A percentile compares a stretch with the other conserved stretches of the same genome.
Evolutionary conservation across 2,797 vertebrate species (phyloP).

Genomic region (Vespertilio murinus): DNA sequence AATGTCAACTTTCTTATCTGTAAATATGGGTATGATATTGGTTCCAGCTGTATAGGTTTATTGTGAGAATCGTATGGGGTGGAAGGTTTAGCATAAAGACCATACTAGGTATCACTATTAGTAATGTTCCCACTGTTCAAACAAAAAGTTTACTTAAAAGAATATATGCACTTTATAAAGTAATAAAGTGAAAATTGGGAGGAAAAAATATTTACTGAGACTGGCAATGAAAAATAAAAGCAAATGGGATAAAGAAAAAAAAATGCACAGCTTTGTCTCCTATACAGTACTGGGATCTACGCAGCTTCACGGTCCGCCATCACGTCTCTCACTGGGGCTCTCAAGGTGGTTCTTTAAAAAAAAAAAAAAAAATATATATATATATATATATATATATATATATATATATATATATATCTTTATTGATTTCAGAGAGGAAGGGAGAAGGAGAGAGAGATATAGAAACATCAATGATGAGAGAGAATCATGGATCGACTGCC

Average conservation of each 20-base stretch:
- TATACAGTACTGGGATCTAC: neutral
- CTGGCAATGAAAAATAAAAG: neutral
- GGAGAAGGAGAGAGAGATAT: too few species aligned
- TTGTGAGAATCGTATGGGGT: neutral
- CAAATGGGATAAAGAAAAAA: neutral
- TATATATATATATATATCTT: too few species aligned
- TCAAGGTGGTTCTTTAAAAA: too few species aligned
- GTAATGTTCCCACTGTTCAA: neutral
- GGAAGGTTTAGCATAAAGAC: neutral
- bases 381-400: too few species aligned
- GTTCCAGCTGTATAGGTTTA: neutral
- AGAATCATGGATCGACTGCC: too few species aligned
- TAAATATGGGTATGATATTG: neutral
- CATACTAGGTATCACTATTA: neutral
- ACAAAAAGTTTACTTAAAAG: neutral
- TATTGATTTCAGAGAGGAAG: too few species aligned
- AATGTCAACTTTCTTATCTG: neutral
- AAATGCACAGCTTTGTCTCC: neutral
- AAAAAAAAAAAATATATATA: too few species aligned
- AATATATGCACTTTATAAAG: neutral
- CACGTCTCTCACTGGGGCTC: neutral
- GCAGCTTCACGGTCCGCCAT: accelerated
- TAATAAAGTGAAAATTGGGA: neutral
- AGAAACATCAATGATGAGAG: too few species aligned
- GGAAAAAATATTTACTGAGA: neutral